Conservation (phyloP, 1,140 invertebrate species). For the Cyphomyrmex costatus region DNA sequence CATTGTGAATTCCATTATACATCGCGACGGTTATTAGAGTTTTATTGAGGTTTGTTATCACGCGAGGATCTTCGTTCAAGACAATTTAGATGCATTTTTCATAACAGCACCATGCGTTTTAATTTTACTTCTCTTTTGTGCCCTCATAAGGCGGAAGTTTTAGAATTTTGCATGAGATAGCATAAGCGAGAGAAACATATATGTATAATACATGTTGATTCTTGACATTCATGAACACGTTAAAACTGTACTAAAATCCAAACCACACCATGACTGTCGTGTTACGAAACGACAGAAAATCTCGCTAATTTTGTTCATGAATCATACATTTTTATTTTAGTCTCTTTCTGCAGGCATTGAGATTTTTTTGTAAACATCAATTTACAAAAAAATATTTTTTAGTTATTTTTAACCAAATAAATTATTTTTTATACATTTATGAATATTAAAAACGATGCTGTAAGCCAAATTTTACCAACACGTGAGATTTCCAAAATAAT, state of each 20-base stretch:
- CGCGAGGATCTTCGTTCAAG: background rate
- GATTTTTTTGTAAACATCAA: too few species aligned
- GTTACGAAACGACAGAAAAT: background rate
- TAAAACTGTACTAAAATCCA: background rate
- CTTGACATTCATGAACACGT: background rate
- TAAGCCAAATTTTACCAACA: too few species aligned
- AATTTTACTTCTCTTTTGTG: background rate
- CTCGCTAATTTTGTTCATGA: background rate
- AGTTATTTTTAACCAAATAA: too few species aligned
- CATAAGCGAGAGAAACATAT: background rate
- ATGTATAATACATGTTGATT: background rate
- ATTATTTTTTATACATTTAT: too few species aligned
- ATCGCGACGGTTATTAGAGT: background rate
- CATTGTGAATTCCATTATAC: constrained; percentile 45
- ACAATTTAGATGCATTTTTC: constrained; percentile 19
- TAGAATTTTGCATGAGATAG: background rate
- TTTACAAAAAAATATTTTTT: too few species aligned
- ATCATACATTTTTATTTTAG: background rate
- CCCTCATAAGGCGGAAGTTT: background rate
- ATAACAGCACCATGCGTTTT: background rate
- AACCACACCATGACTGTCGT: background rate
- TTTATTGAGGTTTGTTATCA: constrained; percentile 40
- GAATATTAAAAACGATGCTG: too few species aligned
- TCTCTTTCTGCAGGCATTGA: background rate
- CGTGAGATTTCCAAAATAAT: too few species aligned